Evolutionary conservation across 2,888 invertebrate genomes (phyloP).

Genomic region (Sesamia inferens): DNA sequence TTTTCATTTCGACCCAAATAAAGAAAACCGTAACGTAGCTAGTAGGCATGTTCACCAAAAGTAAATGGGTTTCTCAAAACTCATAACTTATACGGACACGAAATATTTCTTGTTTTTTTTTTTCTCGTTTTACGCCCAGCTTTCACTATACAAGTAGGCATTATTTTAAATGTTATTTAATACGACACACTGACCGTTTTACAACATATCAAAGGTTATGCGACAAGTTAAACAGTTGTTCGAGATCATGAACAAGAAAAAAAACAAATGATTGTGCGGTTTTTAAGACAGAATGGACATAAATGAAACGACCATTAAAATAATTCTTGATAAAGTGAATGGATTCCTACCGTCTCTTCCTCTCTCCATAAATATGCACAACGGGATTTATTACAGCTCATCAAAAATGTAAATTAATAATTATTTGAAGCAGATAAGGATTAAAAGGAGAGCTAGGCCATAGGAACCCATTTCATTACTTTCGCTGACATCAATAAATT

Average conservation of each 20-base stretch:
- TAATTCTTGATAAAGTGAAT: slow-evolving; percentile 35
- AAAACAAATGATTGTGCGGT: slow-evolving; percentile 34
- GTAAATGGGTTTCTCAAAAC: slow-evolving; percentile 63
- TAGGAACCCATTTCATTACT: slow-evolving; percentile 51
- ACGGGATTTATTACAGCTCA: slow-evolving; percentile 30
- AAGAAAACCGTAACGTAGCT: slow-evolving; percentile 46
- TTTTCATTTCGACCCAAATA: slow-evolving; percentile 48
- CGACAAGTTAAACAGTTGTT: slow-evolving; percentile 65
- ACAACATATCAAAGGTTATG: slow-evolving; percentile 72
- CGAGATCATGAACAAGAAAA: slow-evolving; percentile 64
- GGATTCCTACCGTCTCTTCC: slow-evolving; percentile 2
- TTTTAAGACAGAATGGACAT: slow-evolving; percentile 19
- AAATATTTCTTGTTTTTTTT: slow-evolving; percentile 65
- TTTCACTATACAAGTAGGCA: slow-evolving; percentile 79
- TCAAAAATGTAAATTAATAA: slow-evolving; percentile 27
- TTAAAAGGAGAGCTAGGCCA: slow-evolving; percentile 23
- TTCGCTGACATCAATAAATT: slow-evolving; percentile 43
- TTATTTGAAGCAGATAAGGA: slow-evolving; percentile 38
- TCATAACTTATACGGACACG: slow-evolving; percentile 69
- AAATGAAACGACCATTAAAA: slow-evolving; percentile 8
- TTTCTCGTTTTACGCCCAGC: slow-evolving; percentile 71
- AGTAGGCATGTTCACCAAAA: slow-evolving; percentile 46
- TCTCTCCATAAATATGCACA: slow-evolving; percentile 17
- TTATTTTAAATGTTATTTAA: slow-evolving; percentile 82
- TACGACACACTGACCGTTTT: slow-evolving; percentile 81